phyloP scores from a whole-genome alignment of 1,140 invertebrate species.

The Heliothis virescens region DNA sequence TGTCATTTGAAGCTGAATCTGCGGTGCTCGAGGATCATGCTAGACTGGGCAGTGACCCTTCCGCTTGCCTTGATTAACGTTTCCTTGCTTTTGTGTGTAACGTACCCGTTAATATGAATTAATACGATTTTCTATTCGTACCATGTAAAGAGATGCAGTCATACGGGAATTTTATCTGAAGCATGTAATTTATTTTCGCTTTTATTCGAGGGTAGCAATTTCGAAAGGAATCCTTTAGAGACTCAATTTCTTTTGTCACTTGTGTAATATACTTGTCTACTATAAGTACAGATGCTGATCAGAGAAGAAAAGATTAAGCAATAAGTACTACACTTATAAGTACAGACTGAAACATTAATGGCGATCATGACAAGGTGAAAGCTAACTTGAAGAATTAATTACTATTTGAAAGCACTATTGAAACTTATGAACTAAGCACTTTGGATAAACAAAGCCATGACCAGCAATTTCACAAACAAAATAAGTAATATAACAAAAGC shows the following conservation, averaged over 20 bases:
- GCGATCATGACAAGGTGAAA: too few species aligned
- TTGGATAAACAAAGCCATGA: neutral
- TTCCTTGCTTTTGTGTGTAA: slow-evolving; percentile 63
- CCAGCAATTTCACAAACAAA: slow-evolving; percentile 1
- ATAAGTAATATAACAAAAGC: slow-evolving; percentile 35
- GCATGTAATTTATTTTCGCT: slow-evolving; percentile 24
- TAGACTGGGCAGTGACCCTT: slow-evolving; percentile 66
- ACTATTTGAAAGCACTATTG: neutral
- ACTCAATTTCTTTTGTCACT: neutral
- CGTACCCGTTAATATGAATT: slow-evolving; percentile 70
- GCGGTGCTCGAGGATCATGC: slow-evolving; percentile 50
- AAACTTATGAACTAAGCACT: too few species aligned
- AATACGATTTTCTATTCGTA: slow-evolving; percentile 60
- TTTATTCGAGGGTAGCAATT: neutral
- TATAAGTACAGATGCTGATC: too few species aligned
- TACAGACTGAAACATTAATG: too few species aligned
- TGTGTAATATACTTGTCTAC: neutral
- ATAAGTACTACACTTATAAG: too few species aligned
- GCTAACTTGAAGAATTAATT: too few species aligned
- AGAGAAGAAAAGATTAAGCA: too few species aligned
- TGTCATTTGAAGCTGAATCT: slow-evolving; percentile 1
- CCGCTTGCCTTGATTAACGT: slow-evolving; percentile 72
- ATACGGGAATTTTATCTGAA: slow-evolving; percentile 29
- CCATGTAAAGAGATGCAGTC: slow-evolving; percentile 29
- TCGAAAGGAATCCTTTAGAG: neutral